Evolutionary conservation across 2,888 invertebrate species (phyloP), one percentile per base, ranked within the genome.

Genomic region (Antheraea assamensis): DNA sequence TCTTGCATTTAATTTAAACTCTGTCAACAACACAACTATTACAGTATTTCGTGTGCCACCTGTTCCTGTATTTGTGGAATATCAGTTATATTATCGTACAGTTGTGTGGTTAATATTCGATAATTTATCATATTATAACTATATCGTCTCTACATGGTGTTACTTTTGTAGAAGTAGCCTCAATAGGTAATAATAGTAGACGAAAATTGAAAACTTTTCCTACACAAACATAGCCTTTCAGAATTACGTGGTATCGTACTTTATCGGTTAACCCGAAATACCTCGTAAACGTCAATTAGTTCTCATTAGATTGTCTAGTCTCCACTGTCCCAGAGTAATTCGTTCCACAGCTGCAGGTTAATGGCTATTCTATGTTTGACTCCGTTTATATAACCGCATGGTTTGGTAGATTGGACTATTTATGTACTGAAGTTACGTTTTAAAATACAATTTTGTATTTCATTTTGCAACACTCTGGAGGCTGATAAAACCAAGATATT

Each of bases 271-370:
- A 64, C 72, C 70, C 71, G 35, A 71, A 64, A 72, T 72, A 58
- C 70, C 42, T 19, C 72, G 64, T 72, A 77, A 78, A 76, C 76
- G 81, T 81, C 82, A 83, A 83, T 83, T 83, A 83, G 75, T 74
- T 73, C 80, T 82, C 79, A 82, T 85, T 84, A 83, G 74, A 73
- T 75, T 75, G 82, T 82, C 80, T 84, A 81, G 81, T 74, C 52
- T 71, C 70, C 47, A 70, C 72, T 61, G 72, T 70, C 61, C 72
- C 71, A 71, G 71, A 70, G 71, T 74, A 81, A 80, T 82, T 81
- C 80, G 81, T 79, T 78, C 75, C 77, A 75, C 76, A 75, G 74
- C 78, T 71, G 73, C 72, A 70, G 74, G 75, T 55, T 81, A 83
- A 83, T 81, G 81, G 82, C 74, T 74, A 78, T 80, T 75, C 78